A percentile compares a stretch with the other conserved stretches of the same genome.
Conservation (phyloP, 2,797 vertebrate species). For the Antennarius maculatus region DNA sequence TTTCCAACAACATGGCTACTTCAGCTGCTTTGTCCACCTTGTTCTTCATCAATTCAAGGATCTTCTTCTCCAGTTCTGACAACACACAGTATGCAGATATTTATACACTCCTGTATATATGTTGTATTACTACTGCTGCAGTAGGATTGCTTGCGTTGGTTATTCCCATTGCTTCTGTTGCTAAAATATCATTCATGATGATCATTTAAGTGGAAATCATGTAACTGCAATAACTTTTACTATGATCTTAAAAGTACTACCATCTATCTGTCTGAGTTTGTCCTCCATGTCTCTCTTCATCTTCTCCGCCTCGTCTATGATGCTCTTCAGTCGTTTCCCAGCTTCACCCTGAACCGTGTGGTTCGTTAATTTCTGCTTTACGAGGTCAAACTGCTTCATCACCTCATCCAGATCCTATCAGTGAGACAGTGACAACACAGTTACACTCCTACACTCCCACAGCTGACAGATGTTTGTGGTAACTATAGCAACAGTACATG, state of each 20-base stretch:
- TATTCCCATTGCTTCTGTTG: not conserved
- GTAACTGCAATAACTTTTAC: no score
- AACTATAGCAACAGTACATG: not conserved
- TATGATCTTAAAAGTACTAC: conserved; percentile 42
- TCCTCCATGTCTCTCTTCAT: conserved; percentile 78
- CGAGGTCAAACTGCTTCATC: conserved; percentile 69
- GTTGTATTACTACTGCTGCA: not conserved
- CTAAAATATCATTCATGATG: not conserved
- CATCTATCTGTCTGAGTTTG: conserved; percentile 83
- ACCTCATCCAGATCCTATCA: conserved; percentile 80
- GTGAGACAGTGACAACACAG: conserved; percentile 16
- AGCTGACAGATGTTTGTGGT: not conserved
- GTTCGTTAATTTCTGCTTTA: conserved; percentile 74
- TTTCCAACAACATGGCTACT: conserved; percentile 75
- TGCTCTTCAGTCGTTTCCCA: conserved; percentile 73
- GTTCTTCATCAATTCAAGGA: conserved; percentile 75
- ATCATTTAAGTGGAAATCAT: not conserved
- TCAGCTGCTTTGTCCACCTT: conserved; percentile 82
- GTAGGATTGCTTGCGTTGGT: not conserved
- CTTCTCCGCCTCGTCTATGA: conserved; percentile 78
- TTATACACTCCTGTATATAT: not conserved
- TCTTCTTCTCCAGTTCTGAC: conserved; percentile 87
- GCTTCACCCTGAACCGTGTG: conserved; percentile 58
- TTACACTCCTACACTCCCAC: not conserved
- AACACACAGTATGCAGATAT: conserved; percentile 18